Conservation (phyloP, 1,140 invertebrate species). For the Chlorops oryzae region DNA sequence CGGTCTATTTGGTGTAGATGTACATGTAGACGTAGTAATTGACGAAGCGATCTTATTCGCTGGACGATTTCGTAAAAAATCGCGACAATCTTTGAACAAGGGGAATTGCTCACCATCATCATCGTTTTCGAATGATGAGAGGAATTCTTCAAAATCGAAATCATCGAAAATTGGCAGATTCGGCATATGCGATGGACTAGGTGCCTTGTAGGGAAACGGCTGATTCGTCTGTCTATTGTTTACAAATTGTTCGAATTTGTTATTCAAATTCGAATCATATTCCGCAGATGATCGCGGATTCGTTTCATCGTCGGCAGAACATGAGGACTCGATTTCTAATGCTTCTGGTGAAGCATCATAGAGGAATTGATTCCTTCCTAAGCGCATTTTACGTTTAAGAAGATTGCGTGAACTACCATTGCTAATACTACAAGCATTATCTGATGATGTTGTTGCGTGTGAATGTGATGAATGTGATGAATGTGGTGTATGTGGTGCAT, state of each 20-base stretch:
- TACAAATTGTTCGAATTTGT: too few species aligned
- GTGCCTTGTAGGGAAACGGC: conserved; percentile 23
- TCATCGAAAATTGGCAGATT: conserved; percentile 39
- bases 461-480: too few species aligned
- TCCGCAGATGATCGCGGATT: conserved; percentile 32
- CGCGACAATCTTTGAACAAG: conserved; percentile 45
- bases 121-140: conserved; percentile 51
- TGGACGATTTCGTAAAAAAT: conserved; percentile 42
- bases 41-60: conserved; percentile 37
- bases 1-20: too few species aligned
- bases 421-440: too few species aligned
- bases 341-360: conserved; percentile 43
- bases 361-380: conserved; percentile 44
- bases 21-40: too few species aligned
- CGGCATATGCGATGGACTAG: conserved; percentile 22
- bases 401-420: conserved; percentile 36
- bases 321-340: conserved; percentile 22
- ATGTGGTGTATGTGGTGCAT: neutral
- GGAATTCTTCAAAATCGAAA: conserved; percentile 52
- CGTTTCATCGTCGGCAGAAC: conserved; percentile 37
- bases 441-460: conserved; percentile 1
- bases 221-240: conserved; percentile 1
- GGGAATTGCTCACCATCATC: conserved; percentile 47
- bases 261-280: conserved; percentile 23
- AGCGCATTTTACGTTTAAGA: conserved; percentile 40